A percentile compares a stretch with the other conserved stretches of the same genome.
Conservation (phyloP, 2,888 invertebrate genomes). For the Monochamus alternatus region DNA sequence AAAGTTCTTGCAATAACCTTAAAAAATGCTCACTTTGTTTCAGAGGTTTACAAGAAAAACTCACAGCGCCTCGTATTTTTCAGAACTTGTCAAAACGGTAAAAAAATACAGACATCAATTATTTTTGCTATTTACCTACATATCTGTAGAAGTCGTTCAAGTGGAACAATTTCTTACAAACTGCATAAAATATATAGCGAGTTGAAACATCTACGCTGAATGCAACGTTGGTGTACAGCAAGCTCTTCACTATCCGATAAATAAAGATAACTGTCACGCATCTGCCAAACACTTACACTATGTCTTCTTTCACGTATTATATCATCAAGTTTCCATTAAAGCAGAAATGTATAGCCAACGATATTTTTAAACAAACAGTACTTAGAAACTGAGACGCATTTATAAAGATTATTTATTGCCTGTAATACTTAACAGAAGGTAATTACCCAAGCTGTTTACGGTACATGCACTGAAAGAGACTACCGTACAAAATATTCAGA, state of each 20-base stretch:
- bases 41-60: no score
- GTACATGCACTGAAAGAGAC: not conserved
- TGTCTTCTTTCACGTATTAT: constrained; percentile 9
- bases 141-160: no score
- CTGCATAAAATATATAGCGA: no score
- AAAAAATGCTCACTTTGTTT: no score
- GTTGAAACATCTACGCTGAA: no score
- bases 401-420: not conserved
- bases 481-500: not conserved
- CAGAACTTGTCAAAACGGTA: no score
- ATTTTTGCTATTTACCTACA: no score
- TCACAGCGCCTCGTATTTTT: no score
- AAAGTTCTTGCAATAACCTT: no score
- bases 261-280: constrained; percentile 9
- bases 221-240: not conserved
- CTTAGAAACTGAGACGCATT: not conserved
- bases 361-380: constrained; percentile 3
- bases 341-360: not conserved
- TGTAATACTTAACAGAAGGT: no score
- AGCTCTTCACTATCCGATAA: not conserved
- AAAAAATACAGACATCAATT: no score
- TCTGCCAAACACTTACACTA: constrained; percentile 9
- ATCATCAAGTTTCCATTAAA: constrained; percentile 18
- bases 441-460: not conserved
- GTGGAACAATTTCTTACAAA: no score